Conservation (phyloP, 2,797 vertebrate genomes). For the Eulemur coronatus region DNA sequence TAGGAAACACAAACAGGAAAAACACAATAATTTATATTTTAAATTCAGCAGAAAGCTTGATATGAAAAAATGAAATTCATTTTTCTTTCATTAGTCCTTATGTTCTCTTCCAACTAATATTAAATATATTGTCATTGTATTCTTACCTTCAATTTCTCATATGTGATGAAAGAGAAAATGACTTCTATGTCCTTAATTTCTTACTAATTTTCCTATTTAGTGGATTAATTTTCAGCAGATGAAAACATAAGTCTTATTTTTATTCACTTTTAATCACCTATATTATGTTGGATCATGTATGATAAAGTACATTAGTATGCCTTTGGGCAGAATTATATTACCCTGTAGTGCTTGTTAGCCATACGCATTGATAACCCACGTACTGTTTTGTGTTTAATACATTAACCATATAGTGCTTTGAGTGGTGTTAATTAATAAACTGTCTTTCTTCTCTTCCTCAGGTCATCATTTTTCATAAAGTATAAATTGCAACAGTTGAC, state of each 20-base stretch:
- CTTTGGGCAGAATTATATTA: not conserved
- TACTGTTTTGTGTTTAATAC: not conserved
- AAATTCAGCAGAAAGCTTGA: not conserved
- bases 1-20: not conserved
- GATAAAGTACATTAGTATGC: not conserved
- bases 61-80: not conserved
- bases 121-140: not conserved
- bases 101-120: not conserved
- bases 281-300: not conserved
- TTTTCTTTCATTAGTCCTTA: not conserved
- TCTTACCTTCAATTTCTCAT: not conserved
- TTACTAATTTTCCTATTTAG: not conserved
- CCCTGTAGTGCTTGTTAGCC: not conserved
- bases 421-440: not conserved
- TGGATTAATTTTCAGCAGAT: not conserved
- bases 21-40: not conserved
- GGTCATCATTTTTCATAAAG: not conserved
- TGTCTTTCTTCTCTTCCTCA: not conserved
- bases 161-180: not conserved
- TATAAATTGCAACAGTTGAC: not conserved
- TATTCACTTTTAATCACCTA: not conserved
- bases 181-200: not conserved
- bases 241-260: not conserved
- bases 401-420: not conserved
- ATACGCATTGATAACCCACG: not conserved